A percentile compares a stretch with the other conserved stretches of the same genome.
phyloP scores from a whole-genome alignment of 2,797 vertebrate species.

The Ctenosaura bakeri region DNA sequence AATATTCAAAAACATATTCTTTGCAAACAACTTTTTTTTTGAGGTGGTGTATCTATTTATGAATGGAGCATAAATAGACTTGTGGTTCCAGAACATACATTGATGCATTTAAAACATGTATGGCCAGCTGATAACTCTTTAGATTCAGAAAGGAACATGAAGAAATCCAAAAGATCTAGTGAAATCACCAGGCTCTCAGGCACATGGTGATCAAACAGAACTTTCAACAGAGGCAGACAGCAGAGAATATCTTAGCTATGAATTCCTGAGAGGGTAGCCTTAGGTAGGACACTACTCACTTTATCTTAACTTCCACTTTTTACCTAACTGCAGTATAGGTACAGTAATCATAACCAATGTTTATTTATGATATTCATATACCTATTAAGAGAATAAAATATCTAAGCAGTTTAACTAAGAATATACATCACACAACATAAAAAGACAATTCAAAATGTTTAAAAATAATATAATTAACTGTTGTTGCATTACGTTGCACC shows the following conservation, averaged over 20 bases:
- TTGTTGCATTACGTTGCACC: too few species aligned
- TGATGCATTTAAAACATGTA: neutral
- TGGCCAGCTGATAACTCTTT: neutral
- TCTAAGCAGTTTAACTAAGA: neutral
- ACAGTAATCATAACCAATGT: neutral
- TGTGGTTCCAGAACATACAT: neutral
- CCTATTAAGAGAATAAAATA: neutral
- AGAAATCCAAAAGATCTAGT: neutral
- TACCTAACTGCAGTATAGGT: neutral
- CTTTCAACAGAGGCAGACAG: too few species aligned
- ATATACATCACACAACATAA: neutral
- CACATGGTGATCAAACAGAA: neutral
- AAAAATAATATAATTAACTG: too few species aligned
- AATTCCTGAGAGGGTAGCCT: neutral
- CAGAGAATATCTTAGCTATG: neutral
- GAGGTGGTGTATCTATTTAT: neutral
- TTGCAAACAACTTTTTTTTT: neutral
- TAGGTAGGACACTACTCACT: neutral
- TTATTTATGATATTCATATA: neutral
- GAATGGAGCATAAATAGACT: neutral
- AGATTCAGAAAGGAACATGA: neutral
- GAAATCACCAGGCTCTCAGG: neutral
- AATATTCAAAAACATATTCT: neutral
- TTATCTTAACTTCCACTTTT: neutral
- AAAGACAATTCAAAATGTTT: neutral